phyloP scores from a whole-genome alignment of 23 tunicate genomes.

The Styela clava region DNA sequence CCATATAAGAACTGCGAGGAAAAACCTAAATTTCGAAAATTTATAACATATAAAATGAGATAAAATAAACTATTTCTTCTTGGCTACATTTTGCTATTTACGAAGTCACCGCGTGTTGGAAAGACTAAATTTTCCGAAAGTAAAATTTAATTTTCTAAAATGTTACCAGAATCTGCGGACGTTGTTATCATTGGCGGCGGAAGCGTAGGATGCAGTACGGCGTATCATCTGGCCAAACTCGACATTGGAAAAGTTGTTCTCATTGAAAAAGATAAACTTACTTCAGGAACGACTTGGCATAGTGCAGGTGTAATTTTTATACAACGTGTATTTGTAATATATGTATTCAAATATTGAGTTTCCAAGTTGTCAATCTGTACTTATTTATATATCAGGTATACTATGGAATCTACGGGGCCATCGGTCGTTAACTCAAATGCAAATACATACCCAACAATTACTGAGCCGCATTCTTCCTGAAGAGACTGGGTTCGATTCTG shows the following conservation, averaged over 20 bases:
- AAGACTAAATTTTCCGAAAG: no score
- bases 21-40: no score
- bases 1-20: no score
- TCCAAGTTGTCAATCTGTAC: no score
- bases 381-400: conserved; percentile 42
- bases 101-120: no score
- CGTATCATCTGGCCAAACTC: conserved; percentile 67
- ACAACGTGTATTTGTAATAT: no score
- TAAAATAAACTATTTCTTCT: no score
- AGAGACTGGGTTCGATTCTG: conserved; percentile 66
- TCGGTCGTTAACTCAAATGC: conserved; percentile 55
- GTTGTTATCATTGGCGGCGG: conserved; percentile 86
- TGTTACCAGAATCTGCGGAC: conserved; percentile 58
- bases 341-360: no score
- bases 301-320: conserved; percentile 59
- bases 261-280: conserved; percentile 57
- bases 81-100: no score
- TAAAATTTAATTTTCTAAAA: no score
- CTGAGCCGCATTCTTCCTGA: conserved; percentile 53
- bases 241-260: conserved; percentile 56
- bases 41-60: no score
- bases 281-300: conserved; percentile 88
- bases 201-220: conserved; percentile 73
- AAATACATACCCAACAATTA: conserved; percentile 56
- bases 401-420: conserved; percentile 42